These are phyloP conservation scores for Leucophora obtusa DNA, from an alignment of 2,888 invertebrate genomes.

Conservation along the genomic window DNA sequence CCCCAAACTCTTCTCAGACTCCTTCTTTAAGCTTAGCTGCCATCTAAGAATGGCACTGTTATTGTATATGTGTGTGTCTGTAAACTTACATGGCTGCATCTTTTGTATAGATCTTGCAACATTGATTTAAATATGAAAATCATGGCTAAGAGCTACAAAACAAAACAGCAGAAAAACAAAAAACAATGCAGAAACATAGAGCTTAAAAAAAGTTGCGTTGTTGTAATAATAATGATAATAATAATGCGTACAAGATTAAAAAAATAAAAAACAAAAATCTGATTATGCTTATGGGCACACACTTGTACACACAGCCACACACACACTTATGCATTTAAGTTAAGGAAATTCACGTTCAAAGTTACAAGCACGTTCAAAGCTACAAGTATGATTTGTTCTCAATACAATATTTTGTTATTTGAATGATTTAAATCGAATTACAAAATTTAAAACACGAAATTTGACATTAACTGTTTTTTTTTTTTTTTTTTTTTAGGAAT, in stretches of 20 bases:
- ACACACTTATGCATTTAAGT: slow-evolving; percentile 21
- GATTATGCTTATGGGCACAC: slow-evolving; percentile 66
- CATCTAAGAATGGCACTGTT: background rate
- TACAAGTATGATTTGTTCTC: no score
- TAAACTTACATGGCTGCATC: slow-evolving; percentile 33
- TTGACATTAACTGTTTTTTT: no score
- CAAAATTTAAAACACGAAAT: no score
- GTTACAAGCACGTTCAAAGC: no score
- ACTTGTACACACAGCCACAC: slow-evolving; percentile 30
- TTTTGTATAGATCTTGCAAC: slow-evolving; percentile 61
- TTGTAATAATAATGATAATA: slow-evolving; percentile 67
- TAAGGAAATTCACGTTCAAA: slow-evolving; percentile 11
- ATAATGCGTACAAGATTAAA: slow-evolving; percentile 69
- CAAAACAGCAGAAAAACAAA: slow-evolving; percentile 22
- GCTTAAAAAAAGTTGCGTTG: slow-evolving; percentile 54
- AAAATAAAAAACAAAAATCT: no score
- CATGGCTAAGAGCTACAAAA: slow-evolving; percentile 62
- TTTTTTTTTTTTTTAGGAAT: no score
- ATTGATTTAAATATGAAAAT: slow-evolving; percentile 65
- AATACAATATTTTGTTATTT: no score
- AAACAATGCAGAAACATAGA: slow-evolving; percentile 36
- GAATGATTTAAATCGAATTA: no score
- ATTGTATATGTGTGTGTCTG: slow-evolving; percentile 7
- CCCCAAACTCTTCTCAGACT: slow-evolving; percentile 43
- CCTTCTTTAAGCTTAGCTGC: slow-evolving; percentile 51